Conservation (phyloP, 1,140 invertebrate genomes). For the Atta colombica region DNA sequence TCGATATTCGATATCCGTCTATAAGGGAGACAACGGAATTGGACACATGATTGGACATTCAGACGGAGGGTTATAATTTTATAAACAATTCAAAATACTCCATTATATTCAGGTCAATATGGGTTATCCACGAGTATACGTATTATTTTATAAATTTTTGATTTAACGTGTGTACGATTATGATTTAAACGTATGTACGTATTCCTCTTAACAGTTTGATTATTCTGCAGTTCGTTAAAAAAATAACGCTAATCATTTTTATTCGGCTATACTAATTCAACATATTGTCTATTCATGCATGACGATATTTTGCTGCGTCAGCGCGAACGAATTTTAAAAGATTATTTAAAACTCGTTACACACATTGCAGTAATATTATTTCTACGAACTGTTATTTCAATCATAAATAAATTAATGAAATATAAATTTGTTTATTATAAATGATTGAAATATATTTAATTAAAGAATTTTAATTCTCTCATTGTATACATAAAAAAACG, state of each 20-base stretch:
- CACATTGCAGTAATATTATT: neutral
- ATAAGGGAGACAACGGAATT: neutral
- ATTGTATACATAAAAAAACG: neutral
- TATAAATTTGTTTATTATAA: constrained; percentile 20
- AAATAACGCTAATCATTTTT: constrained; percentile 16
- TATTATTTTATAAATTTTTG: constrained; percentile 10
- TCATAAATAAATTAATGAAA: constrained; percentile 13
- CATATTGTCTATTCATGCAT: constrained; percentile 2
- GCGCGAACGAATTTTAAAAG: neutral
- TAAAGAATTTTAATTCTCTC: constrained; percentile 14
- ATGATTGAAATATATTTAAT: neutral
- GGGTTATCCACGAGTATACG: neutral
- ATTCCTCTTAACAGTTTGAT: constrained; percentile 6
- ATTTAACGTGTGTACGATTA: neutral
- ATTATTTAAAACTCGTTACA: neutral
- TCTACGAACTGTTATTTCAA: neutral
- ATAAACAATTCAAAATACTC: constrained; percentile 29
- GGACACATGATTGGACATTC: constrained; percentile 6
- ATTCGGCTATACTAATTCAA: constrained; percentile 4
- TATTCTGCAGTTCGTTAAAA: constrained; percentile 28
- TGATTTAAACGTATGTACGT: no score
- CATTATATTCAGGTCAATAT: constrained; percentile 30
- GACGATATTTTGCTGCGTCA: neutral
- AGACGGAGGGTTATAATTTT: neutral
- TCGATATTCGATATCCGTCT: constrained; percentile 28